Evolutionary conservation across 1,140 invertebrate species (phyloP).

Genomic region (Hylyphantes graminicola): DNA sequence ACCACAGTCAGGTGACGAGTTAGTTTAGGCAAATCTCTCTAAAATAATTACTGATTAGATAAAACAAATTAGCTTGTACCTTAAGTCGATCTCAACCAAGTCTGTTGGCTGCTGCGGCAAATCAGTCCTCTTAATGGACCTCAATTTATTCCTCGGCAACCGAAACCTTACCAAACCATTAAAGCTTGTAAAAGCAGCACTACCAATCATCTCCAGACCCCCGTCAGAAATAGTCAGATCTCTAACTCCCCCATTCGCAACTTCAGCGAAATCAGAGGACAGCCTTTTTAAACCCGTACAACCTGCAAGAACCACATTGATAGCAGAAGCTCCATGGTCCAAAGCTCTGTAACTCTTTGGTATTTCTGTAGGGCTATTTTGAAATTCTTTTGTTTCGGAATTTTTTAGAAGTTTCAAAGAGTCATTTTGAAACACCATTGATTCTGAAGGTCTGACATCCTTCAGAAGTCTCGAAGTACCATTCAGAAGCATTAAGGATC

Average conservation of each 20-base stretch:
- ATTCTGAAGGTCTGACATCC: too few species aligned
- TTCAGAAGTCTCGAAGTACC: too few species aligned
- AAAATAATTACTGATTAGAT: too few species aligned
- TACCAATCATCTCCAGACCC: constrained; percentile 26
- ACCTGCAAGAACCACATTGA: constrained; percentile 3
- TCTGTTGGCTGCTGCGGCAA: not conserved
- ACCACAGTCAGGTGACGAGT: too few species aligned
- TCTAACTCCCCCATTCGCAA: not conserved
- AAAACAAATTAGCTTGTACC: not conserved
- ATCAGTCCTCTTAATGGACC: constrained; percentile 20
- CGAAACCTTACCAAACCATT: not conserved
- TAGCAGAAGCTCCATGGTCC: not conserved
- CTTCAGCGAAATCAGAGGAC: constrained; percentile 26
- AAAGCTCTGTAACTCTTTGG: too few species aligned
- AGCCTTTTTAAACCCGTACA: not conserved
- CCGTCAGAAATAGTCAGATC: not conserved
- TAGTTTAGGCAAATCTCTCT: too few species aligned
- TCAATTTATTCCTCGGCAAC: constrained; percentile 21
- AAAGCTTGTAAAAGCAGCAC: constrained; percentile 16
- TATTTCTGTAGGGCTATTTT: too few species aligned
- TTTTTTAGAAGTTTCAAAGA: too few species aligned
- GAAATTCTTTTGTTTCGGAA: too few species aligned
- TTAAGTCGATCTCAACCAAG: constrained; percentile 22
- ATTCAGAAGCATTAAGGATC: too few species aligned
- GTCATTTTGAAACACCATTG: too few species aligned